Evolutionary conservation across 2,797 vertebrate genomes (phyloP).

Genomic region (Clarias platycephalus): DNA sequence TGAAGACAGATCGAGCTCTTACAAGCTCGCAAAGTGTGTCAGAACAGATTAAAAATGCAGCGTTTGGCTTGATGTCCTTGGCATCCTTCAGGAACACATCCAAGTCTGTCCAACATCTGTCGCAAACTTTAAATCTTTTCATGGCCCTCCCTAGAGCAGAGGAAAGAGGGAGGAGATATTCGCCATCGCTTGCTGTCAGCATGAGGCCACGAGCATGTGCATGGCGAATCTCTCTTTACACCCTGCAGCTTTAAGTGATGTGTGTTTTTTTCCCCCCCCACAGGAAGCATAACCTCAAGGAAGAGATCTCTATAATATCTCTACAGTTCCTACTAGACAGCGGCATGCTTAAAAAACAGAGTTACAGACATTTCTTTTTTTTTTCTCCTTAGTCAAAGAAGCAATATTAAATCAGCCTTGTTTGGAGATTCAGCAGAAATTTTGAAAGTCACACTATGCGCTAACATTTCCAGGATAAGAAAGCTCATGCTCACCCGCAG

Average conservation of each 20-base stretch:
- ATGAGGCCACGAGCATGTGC: slow-evolving; percentile 49
- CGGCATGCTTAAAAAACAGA: background rate
- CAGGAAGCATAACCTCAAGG: background rate
- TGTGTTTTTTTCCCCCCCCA: slow-evolving; percentile 48
- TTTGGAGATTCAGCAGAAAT: background rate
- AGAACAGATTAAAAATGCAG: slow-evolving; percentile 67
- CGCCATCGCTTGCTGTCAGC: slow-evolving; percentile 45
- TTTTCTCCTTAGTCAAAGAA: background rate
- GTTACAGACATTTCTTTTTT: background rate
- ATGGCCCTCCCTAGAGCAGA: slow-evolving; percentile 57
- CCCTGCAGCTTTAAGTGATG: slow-evolving; percentile 57
- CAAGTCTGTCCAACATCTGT: slow-evolving; percentile 64
- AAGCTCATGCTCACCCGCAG: background rate
- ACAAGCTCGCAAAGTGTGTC: slow-evolving; percentile 50
- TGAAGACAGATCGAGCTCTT: slow-evolving; percentile 28
- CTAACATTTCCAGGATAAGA: background rate
- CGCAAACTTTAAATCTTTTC: slow-evolving; percentile 63
- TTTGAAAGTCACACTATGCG: background rate
- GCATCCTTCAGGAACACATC: slow-evolving; percentile 63
- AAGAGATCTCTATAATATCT: background rate
- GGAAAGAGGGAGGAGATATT: slow-evolving; percentile 15
- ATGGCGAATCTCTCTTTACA: slow-evolving; percentile 51
- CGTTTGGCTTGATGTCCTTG: slow-evolving; percentile 59
- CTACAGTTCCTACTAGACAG: background rate
- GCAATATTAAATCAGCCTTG: background rate